A percentile compares a stretch with the other conserved stretches of the same genome.
These are phyloP conservation scores for Alitta virens DNA, from an alignment of 2,888 invertebrate species.

Conservation along the genomic window DNA sequence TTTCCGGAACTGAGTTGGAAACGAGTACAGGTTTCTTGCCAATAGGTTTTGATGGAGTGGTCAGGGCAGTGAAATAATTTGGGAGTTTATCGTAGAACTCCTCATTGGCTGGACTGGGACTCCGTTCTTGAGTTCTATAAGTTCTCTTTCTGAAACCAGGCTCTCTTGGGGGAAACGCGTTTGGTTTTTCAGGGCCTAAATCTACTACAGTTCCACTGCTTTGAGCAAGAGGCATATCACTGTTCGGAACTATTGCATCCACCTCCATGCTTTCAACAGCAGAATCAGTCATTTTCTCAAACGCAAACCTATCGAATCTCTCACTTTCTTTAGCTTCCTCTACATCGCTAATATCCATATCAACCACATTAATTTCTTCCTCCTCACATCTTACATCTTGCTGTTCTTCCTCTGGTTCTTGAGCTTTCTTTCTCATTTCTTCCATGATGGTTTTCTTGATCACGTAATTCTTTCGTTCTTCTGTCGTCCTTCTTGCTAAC, in stretches of 20 bases:
- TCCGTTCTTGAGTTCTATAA: not conserved
- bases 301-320: not conserved
- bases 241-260: too few relatives aligned
- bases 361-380: not conserved
- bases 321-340: not conserved
- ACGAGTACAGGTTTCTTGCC: conserved; percentile 7
- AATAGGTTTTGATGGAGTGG: conserved; percentile 36
- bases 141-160: not conserved
- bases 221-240: not conserved
- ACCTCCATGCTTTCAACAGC: too few relatives aligned
- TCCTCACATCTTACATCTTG: not conserved
- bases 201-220: not conserved
- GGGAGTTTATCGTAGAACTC: conserved; percentile 46
- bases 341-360: not conserved
- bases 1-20: conserved; percentile 13
- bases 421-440: not conserved
- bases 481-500: not conserved
- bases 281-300: not conserved
- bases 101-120: not conserved
- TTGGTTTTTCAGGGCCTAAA: not conserved
- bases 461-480: not conserved
- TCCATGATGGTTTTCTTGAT: not conserved
- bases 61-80: conserved; percentile 44
- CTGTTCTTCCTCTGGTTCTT: not conserved
- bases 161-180: not conserved